A percentile compares a stretch with the other conserved stretches of the same genome.
These are phyloP conservation scores for Mareca penelope DNA, from an alignment of 2,797 vertebrate species.

Conservation along the genomic window DNA sequence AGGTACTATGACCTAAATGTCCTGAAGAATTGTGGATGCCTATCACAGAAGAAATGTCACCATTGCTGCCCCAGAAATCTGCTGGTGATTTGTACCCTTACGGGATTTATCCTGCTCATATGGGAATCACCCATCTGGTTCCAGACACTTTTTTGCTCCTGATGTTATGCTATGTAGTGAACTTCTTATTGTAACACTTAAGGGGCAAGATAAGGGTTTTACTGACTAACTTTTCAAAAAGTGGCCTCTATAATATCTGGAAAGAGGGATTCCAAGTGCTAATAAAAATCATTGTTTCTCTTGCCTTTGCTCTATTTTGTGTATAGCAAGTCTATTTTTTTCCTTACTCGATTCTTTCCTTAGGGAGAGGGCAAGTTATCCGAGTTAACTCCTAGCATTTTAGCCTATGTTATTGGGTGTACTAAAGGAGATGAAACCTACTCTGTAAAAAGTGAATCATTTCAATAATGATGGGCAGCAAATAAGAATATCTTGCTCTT, in stretches of 20 bases:
- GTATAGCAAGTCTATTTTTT: not conserved
- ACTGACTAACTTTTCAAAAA: not conserved
- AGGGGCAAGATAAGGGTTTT: not conserved
- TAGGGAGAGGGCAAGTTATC: not conserved
- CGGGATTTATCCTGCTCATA: not conserved
- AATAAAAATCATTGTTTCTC: not conserved
- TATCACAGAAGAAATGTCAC: not conserved
- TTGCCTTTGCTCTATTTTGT: not conserved
- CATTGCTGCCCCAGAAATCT: not conserved
- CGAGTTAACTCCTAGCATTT: not conserved
- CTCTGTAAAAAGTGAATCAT: not conserved
- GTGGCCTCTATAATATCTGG: not conserved
- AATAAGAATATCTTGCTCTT: not conserved
- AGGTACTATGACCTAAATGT: slow-evolving; percentile 9
- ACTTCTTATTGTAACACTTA: not conserved
- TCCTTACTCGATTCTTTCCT: not conserved
- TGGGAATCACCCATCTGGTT: not conserved
- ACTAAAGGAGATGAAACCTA: not conserved
- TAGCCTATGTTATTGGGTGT: not conserved
- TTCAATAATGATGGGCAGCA: not conserved
- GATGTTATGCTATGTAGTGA: not conserved
- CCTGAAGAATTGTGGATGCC: not conserved
- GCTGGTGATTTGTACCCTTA: not conserved
- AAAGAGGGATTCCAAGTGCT: not conserved
- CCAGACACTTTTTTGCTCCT: not conserved